These are phyloP conservation scores for Antrozous pallidus DNA, from an alignment of 2,797 vertebrate genomes.

Conservation along the genomic window DNA sequence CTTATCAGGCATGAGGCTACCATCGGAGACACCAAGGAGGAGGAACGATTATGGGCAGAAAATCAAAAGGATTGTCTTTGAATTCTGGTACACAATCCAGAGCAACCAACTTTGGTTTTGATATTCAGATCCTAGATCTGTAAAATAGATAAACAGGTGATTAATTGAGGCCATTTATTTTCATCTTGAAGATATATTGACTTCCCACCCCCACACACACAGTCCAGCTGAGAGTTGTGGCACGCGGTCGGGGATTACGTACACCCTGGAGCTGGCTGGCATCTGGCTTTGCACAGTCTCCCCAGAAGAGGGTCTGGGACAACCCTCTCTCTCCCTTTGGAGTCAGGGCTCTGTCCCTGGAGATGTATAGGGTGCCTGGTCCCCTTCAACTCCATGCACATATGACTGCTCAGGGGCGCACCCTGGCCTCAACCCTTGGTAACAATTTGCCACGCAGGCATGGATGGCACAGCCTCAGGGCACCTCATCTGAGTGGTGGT, in stretches of 20 bases:
- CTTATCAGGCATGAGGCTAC: not conserved
- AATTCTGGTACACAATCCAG: not conserved
- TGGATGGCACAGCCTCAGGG: not conserved
- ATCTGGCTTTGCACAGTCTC: no score
- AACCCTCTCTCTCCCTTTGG: no score
- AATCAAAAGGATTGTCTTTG: not conserved
- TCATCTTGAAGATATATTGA: not conserved
- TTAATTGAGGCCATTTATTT: not conserved
- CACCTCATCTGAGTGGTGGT: no score
- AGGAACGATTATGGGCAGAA: rapidly evolving
- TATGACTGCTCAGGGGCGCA: not conserved
- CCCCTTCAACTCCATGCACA: rapidly evolving
- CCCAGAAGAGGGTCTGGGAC: no score
- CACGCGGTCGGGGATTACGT: rapidly evolving
- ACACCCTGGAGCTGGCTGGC: not conserved
- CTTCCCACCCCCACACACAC: no score
- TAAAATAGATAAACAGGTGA: not conserved
- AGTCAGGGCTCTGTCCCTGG: not conserved
- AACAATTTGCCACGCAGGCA: rapidly evolving
- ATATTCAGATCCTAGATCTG: not conserved
- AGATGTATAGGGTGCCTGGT: rapidly evolving
- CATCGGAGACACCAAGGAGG: not conserved
- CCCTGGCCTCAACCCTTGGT: not conserved
- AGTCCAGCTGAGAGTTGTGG: not conserved
- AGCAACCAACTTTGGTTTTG: not conserved